phyloP scores from a whole-genome alignment of 2,113 vertebrate genomes.

The Trematocara unimaculatum region DNA sequence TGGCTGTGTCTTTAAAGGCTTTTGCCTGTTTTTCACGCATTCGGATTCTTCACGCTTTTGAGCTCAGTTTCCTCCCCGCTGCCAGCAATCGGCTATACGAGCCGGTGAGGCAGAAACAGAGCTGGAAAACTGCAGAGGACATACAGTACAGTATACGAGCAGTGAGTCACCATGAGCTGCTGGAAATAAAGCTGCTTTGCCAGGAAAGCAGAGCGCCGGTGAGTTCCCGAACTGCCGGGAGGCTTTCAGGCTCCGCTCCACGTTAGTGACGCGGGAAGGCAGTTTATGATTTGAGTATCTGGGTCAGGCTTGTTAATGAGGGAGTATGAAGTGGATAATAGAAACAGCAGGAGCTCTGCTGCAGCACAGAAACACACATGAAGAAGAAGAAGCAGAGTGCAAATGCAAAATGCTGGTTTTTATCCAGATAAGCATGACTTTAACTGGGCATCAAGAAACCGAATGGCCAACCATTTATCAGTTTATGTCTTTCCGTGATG shows the following conservation, averaged over 20 bases:
- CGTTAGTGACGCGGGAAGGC: conserved; percentile 4
- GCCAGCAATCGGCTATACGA: not conserved
- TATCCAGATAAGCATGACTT: not conserved
- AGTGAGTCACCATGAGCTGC: conserved; percentile 14
- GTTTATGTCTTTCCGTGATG: not conserved
- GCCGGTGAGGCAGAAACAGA: not conserved
- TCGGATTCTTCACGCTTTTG: not conserved
- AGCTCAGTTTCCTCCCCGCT: not conserved
- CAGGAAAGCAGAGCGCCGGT: conserved; percentile 36
- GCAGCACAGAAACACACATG: not conserved
- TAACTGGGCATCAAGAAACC: not conserved
- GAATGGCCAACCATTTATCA: not conserved
- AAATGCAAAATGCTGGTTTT: not conserved
- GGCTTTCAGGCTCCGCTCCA: not conserved
- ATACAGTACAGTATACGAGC: not conserved
- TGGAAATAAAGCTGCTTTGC: conserved; percentile 32
- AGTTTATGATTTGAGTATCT: conserved; percentile 25
- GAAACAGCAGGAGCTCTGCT: not conserved
- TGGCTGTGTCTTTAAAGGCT: not conserved
- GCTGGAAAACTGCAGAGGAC: not conserved
- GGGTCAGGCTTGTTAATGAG: conserved; percentile 30
- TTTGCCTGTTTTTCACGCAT: conserved; percentile 1
- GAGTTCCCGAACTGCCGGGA: conserved; percentile 22
- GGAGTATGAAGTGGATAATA: not conserved
- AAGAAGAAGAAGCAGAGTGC: not conserved